Evolutionary conservation across 2,888 invertebrate species (phyloP), one percentile per base, ranked within the genome.

Genomic region (Eupithecia subfuscata): DNA sequence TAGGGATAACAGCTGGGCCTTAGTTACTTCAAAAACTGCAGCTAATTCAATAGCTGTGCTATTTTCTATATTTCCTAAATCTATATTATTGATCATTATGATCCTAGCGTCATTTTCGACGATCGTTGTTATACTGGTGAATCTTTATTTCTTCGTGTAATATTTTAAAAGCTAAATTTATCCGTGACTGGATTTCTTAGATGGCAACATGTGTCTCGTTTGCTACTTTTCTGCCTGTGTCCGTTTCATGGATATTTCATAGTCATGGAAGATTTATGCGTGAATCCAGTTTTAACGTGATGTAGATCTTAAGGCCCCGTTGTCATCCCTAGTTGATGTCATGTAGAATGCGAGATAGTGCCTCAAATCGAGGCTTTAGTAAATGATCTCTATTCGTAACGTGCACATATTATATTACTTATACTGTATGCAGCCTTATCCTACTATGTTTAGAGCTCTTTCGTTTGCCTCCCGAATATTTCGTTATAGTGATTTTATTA

Each of bases 331-430:
- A 72, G 25, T 34, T 0, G 16, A 40, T 63, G 65, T 68, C 7
- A 34, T 72, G 73, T 73, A 73, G 76, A 76, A 75, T 79, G 80
- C 84, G 85, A 85, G 85, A 84, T 83, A 77, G 83, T 79, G 84
- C 84, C 84, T 82, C 79, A 30, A 65, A 70, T 22, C 77, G 84
- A 84, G 87, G 86, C 81, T 83, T 63, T 84, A 85, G 87, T 86
- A 87, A 86, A 79, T 89, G 89, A 89, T 89, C 89, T 89, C 89
- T 87, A 82, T 87, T 82, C 83, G 77, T 81, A 82, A 82, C 78
- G 85, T 85, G 86, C 86, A 85, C 85, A 86, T 85, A 86, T 82
- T 73, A 72, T 76, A 71, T 69, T 79, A 82, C 82, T 83, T 81
- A 22, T 78, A 70, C 77, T 81, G 75, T 79, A 80, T 80, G 82